phyloP scores from a whole-genome alignment of 2,888 invertebrate genomes.

The Nemoura dubitans region DNA sequence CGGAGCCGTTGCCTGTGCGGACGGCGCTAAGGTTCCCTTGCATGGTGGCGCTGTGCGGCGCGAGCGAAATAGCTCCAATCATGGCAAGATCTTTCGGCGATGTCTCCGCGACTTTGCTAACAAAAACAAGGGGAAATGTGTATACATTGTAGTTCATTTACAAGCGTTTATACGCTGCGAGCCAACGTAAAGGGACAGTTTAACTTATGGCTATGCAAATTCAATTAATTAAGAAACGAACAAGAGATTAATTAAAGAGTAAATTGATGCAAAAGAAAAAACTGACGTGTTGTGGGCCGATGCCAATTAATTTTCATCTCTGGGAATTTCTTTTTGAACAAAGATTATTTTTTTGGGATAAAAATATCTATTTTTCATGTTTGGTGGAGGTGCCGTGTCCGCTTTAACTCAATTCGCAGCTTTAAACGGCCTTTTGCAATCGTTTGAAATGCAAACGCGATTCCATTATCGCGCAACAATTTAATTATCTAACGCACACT shows the following conservation, averaged over 20 bases:
- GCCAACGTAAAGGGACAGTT: background rate
- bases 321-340: background rate
- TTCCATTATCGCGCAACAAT: background rate
- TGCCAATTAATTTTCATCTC: background rate
- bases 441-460: background rate
- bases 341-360: background rate
- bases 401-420: background rate
- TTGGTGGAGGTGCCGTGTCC: background rate
- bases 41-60: background rate
- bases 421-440: background rate
- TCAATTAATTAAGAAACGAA: background rate
- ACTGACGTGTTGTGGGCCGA: background rate
- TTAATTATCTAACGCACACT: background rate
- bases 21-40: background rate
- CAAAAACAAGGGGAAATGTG: background rate
- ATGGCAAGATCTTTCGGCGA: conserved; percentile 7
- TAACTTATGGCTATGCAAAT: conserved; percentile 12
- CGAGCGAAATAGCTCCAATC: background rate
- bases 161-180: background rate
- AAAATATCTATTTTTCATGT: too few species aligned
- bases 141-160: background rate
- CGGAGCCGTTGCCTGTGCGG: too few species aligned
- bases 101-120: background rate
- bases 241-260: background rate
- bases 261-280: background rate